phyloP scores from a whole-genome alignment of 2,113 vertebrate species.

The Isichthys henryi region DNA sequence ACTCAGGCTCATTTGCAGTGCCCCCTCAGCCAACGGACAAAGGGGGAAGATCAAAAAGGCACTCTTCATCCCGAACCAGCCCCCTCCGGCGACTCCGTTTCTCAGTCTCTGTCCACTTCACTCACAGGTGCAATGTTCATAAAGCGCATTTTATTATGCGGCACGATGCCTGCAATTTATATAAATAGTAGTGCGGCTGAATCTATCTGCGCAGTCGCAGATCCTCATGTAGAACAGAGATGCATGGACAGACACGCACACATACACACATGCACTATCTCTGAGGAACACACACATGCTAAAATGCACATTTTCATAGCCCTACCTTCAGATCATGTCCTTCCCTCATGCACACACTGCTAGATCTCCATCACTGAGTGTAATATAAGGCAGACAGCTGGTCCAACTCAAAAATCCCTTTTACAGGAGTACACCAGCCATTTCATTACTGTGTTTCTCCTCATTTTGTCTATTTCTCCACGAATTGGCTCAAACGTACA shows the following conservation, averaged over 20 bases:
- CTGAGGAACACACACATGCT: not conserved
- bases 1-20: not conserved
- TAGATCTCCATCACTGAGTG: not conserved
- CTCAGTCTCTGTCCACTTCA: not conserved
- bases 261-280: not conserved
- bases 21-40: not conserved
- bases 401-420: not conserved
- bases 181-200: not conserved
- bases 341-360: not conserved
- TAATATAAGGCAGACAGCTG: not conserved
- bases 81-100: not conserved
- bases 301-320: not conserved
- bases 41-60: not conserved
- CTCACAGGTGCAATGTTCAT: not conserved
- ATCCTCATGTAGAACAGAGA: not conserved
- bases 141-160: not conserved
- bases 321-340: not conserved
- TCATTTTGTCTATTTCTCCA: not conserved
- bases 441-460: not conserved
- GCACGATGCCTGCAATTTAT: not conserved
- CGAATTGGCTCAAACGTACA: not conserved
- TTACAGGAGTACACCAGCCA: not conserved
- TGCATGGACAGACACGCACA: not conserved
- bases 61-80: not conserved
- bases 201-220: not conserved